Percentiles rank a stretch among this genome's conserved stretches.
These are phyloP conservation scores for Mastigias papua DNA, from an alignment of 30 jellyfish, hydroid and myxozoan species.

Conservation along the genomic window DNA sequence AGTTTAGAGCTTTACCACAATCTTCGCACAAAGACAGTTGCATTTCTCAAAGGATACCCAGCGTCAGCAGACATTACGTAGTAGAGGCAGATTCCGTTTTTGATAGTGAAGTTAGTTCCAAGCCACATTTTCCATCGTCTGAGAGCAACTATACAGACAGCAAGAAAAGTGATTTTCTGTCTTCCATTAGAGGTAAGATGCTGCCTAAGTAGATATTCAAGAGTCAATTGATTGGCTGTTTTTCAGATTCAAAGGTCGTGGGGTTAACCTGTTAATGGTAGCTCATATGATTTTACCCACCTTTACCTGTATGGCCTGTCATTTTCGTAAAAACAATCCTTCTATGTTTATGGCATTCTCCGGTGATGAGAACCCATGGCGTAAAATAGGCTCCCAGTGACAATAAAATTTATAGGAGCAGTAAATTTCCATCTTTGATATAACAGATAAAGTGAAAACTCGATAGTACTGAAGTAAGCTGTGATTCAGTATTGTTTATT, in stretches of 20 bases:
- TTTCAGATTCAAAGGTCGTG: too few relatives aligned
- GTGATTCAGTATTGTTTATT: too few relatives aligned
- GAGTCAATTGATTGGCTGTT: too few relatives aligned
- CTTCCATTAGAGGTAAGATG: constrained; percentile 37
- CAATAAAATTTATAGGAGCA: too few relatives aligned
- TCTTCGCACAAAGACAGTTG: constrained; percentile 62
- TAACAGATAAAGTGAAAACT: too few relatives aligned
- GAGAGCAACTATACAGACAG: constrained; percentile 73
- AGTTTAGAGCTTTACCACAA: constrained; percentile 33
- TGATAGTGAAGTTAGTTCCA: constrained; percentile 72
- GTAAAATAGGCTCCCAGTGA: too few relatives aligned
- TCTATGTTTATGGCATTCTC: too few relatives aligned
- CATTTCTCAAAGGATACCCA: constrained; percentile 16
- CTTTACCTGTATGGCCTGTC: too few relatives aligned
- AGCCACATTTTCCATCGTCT: constrained; percentile 73
- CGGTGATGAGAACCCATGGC: too few relatives aligned
- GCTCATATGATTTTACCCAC: neutral
- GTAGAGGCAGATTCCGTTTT: constrained; percentile 67
- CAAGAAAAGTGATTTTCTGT: constrained; percentile 50
- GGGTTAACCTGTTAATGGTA: neutral
- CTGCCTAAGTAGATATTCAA: neutral
- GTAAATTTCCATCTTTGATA: too few relatives aligned
- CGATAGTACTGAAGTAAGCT: too few relatives aligned
- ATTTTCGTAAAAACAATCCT: too few relatives aligned
- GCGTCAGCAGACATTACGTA: constrained; percentile 6